Conservation (phyloP, 2,888 invertebrate species). For the Ferrisia virgata region DNA sequence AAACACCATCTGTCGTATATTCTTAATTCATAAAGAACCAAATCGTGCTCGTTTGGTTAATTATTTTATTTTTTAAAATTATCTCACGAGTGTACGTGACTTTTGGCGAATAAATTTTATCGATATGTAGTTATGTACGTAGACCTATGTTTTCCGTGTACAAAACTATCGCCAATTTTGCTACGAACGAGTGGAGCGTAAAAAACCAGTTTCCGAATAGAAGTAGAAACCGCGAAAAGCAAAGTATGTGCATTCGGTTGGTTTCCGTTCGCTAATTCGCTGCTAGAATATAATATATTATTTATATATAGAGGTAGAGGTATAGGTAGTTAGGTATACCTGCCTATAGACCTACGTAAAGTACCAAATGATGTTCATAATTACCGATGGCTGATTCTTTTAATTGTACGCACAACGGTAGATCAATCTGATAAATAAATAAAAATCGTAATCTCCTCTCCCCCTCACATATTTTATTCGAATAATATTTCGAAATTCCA, state of each 20-base stretch:
- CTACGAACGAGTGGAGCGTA: constrained; percentile 1
- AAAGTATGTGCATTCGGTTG: neutral
- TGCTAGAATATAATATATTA: neutral
- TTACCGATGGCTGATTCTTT: neutral
- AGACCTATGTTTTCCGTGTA: neutral
- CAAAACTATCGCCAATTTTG: neutral
- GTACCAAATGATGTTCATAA: neutral
- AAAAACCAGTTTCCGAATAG: constrained; percentile 16
- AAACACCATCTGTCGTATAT: neutral
- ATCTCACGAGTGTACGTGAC: neutral
- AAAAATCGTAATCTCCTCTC: too few relatives aligned
- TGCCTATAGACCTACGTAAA: too few relatives aligned
- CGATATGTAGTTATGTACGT: too few relatives aligned
- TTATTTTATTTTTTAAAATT: neutral
- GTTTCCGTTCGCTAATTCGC: neutral
- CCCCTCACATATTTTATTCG: too few relatives aligned
- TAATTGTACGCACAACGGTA: neutral
- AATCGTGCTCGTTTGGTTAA: neutral
- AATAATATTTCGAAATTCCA: too few relatives aligned
- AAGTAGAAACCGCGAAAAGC: neutral
- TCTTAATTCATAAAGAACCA: neutral
- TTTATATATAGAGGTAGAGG: neutral
- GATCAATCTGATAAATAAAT: neutral
- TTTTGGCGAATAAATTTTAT: neutral
- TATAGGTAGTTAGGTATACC: too few relatives aligned